Conservation (phyloP, 2,797 vertebrate species). For the Artibeus jamaicensis region DNA sequence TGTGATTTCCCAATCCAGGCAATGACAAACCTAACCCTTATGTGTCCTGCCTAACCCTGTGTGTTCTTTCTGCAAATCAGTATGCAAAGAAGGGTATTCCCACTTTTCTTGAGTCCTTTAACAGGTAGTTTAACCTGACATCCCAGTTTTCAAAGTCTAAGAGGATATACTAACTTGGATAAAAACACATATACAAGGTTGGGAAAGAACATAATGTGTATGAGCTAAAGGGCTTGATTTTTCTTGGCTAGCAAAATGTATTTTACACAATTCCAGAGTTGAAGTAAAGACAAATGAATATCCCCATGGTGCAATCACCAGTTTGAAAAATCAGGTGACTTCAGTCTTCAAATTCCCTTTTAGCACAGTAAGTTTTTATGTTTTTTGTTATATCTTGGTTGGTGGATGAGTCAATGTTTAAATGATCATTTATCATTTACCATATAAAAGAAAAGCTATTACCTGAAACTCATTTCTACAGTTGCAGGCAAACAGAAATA, state of each 20-base stretch:
- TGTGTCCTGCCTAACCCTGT: too few relatives aligned
- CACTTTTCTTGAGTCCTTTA: neutral
- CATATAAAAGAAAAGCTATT: slow-evolving; percentile 87
- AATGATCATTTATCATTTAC: slow-evolving; percentile 85
- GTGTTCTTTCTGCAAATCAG: slow-evolving; percentile 1
- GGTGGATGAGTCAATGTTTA: slow-evolving; percentile 86
- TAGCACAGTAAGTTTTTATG: slow-evolving; percentile 80
- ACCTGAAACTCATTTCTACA: slow-evolving; percentile 87
- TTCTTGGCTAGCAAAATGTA: slow-evolving; percentile 80
- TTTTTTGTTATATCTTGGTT: slow-evolving; percentile 82
- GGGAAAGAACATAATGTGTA: slow-evolving; percentile 75
- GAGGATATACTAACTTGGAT: slow-evolving; percentile 69
- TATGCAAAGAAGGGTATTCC: neutral
- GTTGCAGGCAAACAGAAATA: slow-evolving; percentile 85
- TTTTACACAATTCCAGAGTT: slow-evolving; percentile 75
- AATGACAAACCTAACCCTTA: neutral
- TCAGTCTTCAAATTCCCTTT: slow-evolving; percentile 83
- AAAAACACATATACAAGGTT: slow-evolving; percentile 62
- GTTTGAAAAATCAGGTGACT: slow-evolving; percentile 84
- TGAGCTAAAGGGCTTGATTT: slow-evolving; percentile 81
- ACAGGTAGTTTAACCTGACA: slow-evolving; percentile 32
- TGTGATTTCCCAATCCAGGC: neutral
- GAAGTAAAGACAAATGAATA: slow-evolving; percentile 84
- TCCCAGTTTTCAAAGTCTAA: slow-evolving; percentile 64
- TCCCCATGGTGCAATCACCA: slow-evolving; percentile 81